phyloP scores from a whole-genome alignment of 2,797 vertebrate species.

The Aselliscus stoliczkanus region DNA sequence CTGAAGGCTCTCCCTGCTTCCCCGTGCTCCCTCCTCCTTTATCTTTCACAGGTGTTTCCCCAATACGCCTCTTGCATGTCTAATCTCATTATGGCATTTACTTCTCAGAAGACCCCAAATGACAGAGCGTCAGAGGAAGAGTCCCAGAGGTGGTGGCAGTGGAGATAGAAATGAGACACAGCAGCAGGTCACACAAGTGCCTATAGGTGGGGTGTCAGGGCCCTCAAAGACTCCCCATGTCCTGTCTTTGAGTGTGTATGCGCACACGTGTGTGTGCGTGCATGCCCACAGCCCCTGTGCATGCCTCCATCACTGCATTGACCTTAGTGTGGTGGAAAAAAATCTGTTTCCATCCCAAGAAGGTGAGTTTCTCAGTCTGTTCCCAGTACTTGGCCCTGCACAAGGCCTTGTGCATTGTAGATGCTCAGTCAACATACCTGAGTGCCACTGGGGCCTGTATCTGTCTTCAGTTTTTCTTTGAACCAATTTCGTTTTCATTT shows the following conservation, averaged over 20 bases:
- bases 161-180: neutral
- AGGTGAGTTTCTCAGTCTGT: neutral
- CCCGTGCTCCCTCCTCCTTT: neutral
- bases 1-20: neutral
- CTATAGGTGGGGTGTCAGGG: neutral
- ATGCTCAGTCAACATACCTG: neutral
- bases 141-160: neutral
- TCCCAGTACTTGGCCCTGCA: neutral
- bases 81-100: neutral
- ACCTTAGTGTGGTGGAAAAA: neutral
- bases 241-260: neutral
- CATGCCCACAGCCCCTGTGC: neutral
- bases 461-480: neutral
- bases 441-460: neutral
- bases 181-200: neutral
- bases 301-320: accelerated
- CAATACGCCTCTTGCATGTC: neutral
- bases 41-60: neutral
- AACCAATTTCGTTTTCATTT: neutral
- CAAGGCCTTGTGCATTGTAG: neutral
- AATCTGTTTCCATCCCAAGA: neutral
- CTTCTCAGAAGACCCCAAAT: neutral
- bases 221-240: neutral
- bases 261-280: accelerated
- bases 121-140: neutral